phyloP scores from a whole-genome alignment of 2,888 invertebrate species.

The Tachina grossa region DNA sequence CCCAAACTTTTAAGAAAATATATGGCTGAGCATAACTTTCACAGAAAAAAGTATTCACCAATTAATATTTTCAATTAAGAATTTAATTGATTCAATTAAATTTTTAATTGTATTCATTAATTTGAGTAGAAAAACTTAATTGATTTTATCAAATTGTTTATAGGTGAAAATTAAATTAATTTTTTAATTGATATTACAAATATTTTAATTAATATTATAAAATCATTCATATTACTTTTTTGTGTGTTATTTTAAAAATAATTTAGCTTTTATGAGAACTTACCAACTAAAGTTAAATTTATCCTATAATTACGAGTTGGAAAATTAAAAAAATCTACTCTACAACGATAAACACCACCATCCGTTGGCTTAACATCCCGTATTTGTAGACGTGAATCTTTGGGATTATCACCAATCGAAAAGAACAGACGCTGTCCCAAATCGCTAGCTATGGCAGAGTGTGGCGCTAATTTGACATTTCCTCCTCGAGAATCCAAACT shows the following conservation, averaged over 20 bases:
- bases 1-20: no score
- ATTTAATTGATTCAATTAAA: no score
- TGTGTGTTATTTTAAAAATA: neutral
- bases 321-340: constrained; percentile 94
- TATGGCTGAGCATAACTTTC: no score
- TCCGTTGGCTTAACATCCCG: constrained; percentile 88
- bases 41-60: no score
- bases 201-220: no score
- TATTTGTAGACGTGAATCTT: constrained; percentile 89
- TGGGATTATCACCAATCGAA: constrained; percentile 87
- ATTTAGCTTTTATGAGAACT: constrained; percentile 80
- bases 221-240: no score
- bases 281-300: constrained; percentile 94
- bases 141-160: no score
- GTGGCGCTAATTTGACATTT: constrained; percentile 86
- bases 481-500: constrained; percentile 91
- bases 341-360: constrained; percentile 93
- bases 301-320: constrained; percentile 94
- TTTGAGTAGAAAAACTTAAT: no score
- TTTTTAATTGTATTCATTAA: no score
- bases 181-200: no score
- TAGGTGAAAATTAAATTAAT: no score
- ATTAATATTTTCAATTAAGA: no score
- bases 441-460: constrained; percentile 91
- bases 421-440: constrained; percentile 90